Evolutionary conservation across 2,888 invertebrate species (phyloP).

Genomic region (Dexiosoma caninum): DNA sequence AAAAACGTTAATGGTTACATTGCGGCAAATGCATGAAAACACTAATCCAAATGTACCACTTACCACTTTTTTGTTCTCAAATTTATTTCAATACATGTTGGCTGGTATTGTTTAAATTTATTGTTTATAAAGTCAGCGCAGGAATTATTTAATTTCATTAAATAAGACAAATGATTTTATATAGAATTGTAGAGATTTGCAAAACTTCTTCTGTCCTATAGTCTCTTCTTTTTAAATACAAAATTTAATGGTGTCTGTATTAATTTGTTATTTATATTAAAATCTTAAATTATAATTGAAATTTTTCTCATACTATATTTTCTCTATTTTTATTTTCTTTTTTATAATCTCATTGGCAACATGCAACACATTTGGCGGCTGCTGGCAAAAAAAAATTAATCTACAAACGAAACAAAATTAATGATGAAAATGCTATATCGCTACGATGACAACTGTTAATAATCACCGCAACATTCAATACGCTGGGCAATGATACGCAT

Average conservation of each 20-base stretch:
- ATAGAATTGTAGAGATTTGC: background rate
- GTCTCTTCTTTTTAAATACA: background rate
- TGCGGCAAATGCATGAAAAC: constrained; percentile 16
- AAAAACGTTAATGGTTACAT: constrained; percentile 29
- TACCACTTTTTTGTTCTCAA: background rate
- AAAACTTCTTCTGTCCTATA: too few species aligned
- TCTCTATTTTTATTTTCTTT: background rate
- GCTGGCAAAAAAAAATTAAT: constrained; percentile 18
- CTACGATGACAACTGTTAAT: constrained; percentile 60
- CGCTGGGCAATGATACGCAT: constrained; percentile 34
- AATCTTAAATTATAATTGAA: background rate
- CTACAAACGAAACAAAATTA: constrained; percentile 27
- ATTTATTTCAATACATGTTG: constrained; percentile 2
- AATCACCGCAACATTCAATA: constrained; percentile 55
- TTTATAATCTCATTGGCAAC: background rate
- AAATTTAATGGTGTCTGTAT: background rate
- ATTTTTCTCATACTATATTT: background rate
- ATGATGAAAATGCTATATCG: constrained; percentile 37
- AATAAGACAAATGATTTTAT: background rate
- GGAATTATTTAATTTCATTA: background rate
- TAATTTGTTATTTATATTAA: background rate
- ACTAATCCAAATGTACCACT: background rate
- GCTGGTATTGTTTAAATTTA: background rate
- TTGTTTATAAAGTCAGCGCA: background rate
- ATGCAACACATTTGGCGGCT: constrained; percentile 14